phyloP scores from a whole-genome alignment of 2,888 invertebrate species.

The Pachymerium ferrugineum region DNA sequence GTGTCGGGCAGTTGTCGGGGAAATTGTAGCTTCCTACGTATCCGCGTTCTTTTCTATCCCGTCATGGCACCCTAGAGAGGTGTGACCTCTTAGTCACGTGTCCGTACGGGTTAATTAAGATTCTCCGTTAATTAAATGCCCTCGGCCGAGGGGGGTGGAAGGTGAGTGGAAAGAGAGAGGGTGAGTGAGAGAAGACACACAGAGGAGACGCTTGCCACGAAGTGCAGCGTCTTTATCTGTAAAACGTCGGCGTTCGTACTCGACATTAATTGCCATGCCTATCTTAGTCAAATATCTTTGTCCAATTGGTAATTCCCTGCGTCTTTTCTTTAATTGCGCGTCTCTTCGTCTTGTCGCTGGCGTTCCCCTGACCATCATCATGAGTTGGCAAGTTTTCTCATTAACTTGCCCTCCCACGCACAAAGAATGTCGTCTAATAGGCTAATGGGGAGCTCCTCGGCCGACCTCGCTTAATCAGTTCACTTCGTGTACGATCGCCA shows the following conservation, averaged over 20 bases:
- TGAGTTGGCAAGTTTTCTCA: constrained; percentile 27
- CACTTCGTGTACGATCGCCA: constrained; percentile 27
- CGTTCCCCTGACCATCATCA: constrained; percentile 22
- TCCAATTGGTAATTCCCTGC: constrained; percentile 23
- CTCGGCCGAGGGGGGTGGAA: constrained; percentile 5
- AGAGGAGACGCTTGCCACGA: not conserved
- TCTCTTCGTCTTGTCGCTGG: constrained; percentile 17
- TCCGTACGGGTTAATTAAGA: constrained; percentile 29
- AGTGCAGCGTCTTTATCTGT: constrained; percentile 16
- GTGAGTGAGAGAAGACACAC: not conserved
- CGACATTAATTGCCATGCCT: constrained; percentile 23
- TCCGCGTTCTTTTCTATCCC: not conserved
- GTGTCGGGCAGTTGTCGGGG: constrained; percentile 11
- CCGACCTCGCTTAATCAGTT: constrained; percentile 22
- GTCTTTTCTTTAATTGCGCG: constrained; percentile 25
- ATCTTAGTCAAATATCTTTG: constrained; percentile 27
- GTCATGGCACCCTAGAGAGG: constrained; percentile 19
- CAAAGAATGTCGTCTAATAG: constrained; percentile 23
- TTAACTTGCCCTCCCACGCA: constrained; percentile 24
- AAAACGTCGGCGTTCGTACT: constrained; percentile 16
- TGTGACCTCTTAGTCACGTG: constrained; percentile 17
- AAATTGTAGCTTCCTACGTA: constrained; percentile 1
- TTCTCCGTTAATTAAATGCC: constrained; percentile 29
- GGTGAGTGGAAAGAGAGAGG: not conserved
- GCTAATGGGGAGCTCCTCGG: constrained; percentile 16